Evolutionary conservation across 2,888 invertebrate genomes (phyloP), one percentile per base, ranked within the genome.

Genomic region (Meganola albula): DNA sequence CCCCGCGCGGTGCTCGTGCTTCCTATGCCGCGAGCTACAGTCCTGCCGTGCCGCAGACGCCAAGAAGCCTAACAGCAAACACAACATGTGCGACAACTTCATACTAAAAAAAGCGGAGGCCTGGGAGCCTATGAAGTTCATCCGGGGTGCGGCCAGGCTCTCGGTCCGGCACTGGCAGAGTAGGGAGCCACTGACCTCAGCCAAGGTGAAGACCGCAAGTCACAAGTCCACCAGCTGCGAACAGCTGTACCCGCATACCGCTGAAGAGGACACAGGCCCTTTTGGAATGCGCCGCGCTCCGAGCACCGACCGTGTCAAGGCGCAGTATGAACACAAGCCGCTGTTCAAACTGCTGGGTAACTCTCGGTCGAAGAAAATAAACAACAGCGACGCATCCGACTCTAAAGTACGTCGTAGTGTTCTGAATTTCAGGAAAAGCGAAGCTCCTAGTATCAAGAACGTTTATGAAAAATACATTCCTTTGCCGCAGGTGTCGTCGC

Each of bases 11-110:
- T 93, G 93, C 74, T 87, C 87, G 55, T 93, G 93, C 77, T 89
- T 91, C 63, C 86, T 93, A 62, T 93, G 93, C 71, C 89, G 91
- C 48, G 92, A 93, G 70, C 75, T 93, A 55, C 90, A 88, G 56
- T 89, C 89, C 53, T 90, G 88, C 65, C 88, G 88, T 46, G 87
- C 87, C 44, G 82, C 83, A 9, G 83, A 83, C 50, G 72, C 79
- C 28, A 69, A 80, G 47, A 84, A 78, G 66, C 82, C 76, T 27
- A 80, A 68, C 45, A 63, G 62, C 53, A 78, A 72, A 64, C 64
- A 74, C 46, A 69, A 64, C 54, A 79, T 78, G 77, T 68, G 79
- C 44, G 84, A 84, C 53, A 85, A 87, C 53, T 88, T 88, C 58
- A 89, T 90, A 40, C 76, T 89, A 24, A 73, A 87, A 40, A 88